Conservation (phyloP, 35 echinoderm and acorn worm genomes). For the Apostichopus californicus region DNA sequence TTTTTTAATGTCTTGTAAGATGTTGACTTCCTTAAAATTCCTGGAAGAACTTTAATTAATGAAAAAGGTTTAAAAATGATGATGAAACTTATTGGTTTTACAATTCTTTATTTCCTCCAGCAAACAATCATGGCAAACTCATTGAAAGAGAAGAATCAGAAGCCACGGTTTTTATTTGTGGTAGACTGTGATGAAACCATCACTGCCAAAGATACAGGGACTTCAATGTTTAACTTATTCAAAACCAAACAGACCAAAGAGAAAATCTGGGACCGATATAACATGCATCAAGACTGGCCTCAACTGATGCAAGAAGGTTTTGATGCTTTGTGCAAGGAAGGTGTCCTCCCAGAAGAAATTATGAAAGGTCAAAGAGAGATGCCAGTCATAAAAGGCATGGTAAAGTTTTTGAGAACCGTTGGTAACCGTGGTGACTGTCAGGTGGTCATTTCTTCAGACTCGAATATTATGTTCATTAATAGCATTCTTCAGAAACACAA, state of each 20-base stretch:
- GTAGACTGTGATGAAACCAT: slow-evolving; percentile 49
- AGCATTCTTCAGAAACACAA: slow-evolving; percentile 38
- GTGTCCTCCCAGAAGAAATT: slow-evolving; percentile 21
- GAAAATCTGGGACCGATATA: slow-evolving; percentile 36
- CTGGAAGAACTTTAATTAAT: too few relatives aligned
- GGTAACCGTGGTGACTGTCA: slow-evolving; percentile 36
- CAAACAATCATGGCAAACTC: slow-evolving; percentile 6
- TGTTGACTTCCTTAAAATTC: too few relatives aligned
- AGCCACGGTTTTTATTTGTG: slow-evolving; percentile 33
- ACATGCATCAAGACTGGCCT: slow-evolving; percentile 46
- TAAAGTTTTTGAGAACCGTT: slow-evolving; percentile 33
- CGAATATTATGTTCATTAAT: slow-evolving; percentile 28
- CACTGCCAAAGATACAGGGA: slow-evolving; percentile 40
- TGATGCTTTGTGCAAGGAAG: slow-evolving; percentile 36
- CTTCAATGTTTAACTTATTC: slow-evolving; percentile 34
- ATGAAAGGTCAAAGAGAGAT: slow-evolving; percentile 17
- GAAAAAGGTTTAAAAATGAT: too few relatives aligned
- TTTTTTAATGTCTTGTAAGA: too few relatives aligned
- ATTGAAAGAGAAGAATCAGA: slow-evolving; percentile 24
- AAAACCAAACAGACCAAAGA: slow-evolving; percentile 19
- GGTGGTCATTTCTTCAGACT: slow-evolving; percentile 33
- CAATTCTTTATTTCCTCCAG: not conserved
- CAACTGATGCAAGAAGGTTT: slow-evolving; percentile 35
- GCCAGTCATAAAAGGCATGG: slow-evolving; percentile 33
- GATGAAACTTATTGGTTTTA: too few relatives aligned